Evolutionary conservation across 2,888 invertebrate genomes (phyloP), one percentile per base, ranked within the genome.

Genomic region (Drosophila phalerata): DNA sequence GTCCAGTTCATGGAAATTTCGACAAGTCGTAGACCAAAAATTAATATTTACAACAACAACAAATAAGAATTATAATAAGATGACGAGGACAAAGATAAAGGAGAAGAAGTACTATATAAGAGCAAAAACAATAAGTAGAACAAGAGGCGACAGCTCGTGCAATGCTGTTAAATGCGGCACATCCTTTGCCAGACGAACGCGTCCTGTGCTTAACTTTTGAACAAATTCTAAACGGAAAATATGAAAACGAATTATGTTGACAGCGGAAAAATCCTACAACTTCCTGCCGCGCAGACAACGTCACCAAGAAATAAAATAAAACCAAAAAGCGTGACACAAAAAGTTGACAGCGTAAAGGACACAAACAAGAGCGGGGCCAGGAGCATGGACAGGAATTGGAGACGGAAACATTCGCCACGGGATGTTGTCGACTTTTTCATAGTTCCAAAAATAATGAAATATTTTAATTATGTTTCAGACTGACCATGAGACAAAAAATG

Each of bases 151-250:
- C 73, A 73, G 79, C 62, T 76, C 77, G 81, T 80, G 69, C 81
- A 63, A 77, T 78, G 63, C 69, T 69, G 74, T 71, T 77, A 79
- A 85, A 81, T 74, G 74, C 67, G 80, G 67, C 80, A 83, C 74
- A 84, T 88, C 86, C 81, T 80, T 88, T 84, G 83, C 86, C 83
- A 74, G 67, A 62, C 83, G 77, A 85, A 85, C 88, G 83, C 88
- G 74, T 70, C 56, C 65, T 64, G 58, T 55, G 68, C 86, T 71
- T 70, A 85, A 82, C 89, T 87, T 87, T 88, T 77, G 77, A 86
- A 87, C 85, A 85, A 89, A 85, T 85, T 89, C 89, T 89, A 89
- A 85, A 79, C 89, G 87, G 89, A 81, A 85, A 85, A 81, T 89
- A 84, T 85, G 85, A 85, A 85, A 85, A 85, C 89, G 89, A 85